A percentile compares a stretch with the other conserved stretches of the same genome.
These are phyloP conservation scores for Ammodytes dubius DNA, from an alignment of 2,113 vertebrate genomes.

Conservation along the genomic window DNA sequence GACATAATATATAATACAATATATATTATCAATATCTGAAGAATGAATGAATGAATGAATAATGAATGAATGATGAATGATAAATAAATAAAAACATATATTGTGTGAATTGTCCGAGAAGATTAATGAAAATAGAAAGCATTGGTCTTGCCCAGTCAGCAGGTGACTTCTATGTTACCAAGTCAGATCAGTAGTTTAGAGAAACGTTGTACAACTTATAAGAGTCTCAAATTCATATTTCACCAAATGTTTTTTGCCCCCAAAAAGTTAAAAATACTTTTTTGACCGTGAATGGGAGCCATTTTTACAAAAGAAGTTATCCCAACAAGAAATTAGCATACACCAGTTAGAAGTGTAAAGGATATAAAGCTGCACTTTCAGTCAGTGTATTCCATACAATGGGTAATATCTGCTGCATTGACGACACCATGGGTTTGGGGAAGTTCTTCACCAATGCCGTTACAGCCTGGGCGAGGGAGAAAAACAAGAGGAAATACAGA, in stretches of 20 bases:
- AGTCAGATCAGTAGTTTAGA: background rate
- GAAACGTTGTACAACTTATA: background rate
- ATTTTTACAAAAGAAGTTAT: background rate
- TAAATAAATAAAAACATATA: too few species aligned
- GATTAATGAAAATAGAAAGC: too few species aligned
- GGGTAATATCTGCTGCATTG: constrained; percentile 98
- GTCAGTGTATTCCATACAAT: constrained; percentile 99
- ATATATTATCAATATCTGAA: background rate
- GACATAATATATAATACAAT: background rate
- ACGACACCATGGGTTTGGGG: constrained; percentile 97
- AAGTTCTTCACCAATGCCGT: constrained; percentile 98
- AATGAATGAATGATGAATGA: too few species aligned
- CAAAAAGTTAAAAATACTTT: background rate
- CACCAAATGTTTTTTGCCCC: background rate
- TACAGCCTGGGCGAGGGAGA: constrained; percentile 86
- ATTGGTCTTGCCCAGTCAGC: constrained; percentile 22
- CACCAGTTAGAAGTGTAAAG: constrained; percentile 63
- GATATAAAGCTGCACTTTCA: constrained; percentile 98
- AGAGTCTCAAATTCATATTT: background rate
- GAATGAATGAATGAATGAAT: too few species aligned
- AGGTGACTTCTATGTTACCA: background rate
- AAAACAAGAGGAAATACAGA: background rate
- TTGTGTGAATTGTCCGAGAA: too few species aligned
- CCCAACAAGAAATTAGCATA: background rate
- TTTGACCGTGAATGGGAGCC: background rate